These are phyloP conservation scores for Pycnomerus fuliginosus DNA, from an alignment of 2,888 invertebrate genomes.

Conservation along the genomic window DNA sequence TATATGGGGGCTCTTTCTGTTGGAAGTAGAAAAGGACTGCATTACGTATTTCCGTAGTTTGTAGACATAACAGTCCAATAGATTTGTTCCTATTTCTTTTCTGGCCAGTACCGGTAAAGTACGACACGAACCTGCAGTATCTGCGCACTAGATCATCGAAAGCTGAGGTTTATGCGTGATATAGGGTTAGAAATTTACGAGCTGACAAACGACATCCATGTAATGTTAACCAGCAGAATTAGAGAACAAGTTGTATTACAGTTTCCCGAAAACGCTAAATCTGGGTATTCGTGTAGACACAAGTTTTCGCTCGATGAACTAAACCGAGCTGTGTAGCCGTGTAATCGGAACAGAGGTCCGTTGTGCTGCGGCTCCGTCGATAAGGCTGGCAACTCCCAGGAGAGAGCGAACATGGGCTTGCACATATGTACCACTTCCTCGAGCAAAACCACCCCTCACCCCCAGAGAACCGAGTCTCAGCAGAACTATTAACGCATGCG, in stretches of 20 bases:
- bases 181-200: slow-evolving; percentile 14
- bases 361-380: slow-evolving; percentile 46
- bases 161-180: background rate
- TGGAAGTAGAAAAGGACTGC: no score
- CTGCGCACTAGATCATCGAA: no score
- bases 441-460: slow-evolving; percentile 44
- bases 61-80: no score
- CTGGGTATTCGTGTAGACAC: slow-evolving; percentile 48
- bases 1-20: no score
- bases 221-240: slow-evolving; percentile 39
- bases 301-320: slow-evolving; percentile 46
- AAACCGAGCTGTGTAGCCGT: slow-evolving; percentile 49
- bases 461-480: slow-evolving; percentile 41
- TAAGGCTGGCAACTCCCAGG: slow-evolving; percentile 49
- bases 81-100: no score
- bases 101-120: no score
- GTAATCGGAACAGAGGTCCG: slow-evolving; percentile 51
- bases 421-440: slow-evolving; percentile 52
- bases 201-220: slow-evolving; percentile 22
- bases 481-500: slow-evolving; percentile 48
- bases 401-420: slow-evolving; percentile 47
- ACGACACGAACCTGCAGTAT: no score
- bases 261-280: slow-evolving; percentile 41
- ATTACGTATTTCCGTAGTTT: no score
- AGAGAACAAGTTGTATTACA: slow-evolving; percentile 39